Conservation (phyloP, 1,140 invertebrate genomes). For the Euschistus heros region DNA sequence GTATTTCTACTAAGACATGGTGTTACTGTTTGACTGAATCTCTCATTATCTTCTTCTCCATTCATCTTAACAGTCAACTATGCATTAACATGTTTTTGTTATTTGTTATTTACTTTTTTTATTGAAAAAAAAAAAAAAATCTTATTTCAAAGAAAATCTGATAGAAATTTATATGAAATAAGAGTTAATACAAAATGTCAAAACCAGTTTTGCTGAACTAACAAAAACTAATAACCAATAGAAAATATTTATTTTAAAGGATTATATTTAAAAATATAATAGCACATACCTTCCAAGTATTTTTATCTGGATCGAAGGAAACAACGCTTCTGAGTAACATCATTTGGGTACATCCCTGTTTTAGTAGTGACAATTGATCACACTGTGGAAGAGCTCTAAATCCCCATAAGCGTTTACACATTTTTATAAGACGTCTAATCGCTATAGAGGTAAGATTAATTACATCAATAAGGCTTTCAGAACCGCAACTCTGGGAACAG, state of each 20-base stretch:
- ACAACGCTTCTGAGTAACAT: conserved; percentile 81
- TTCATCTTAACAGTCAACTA: too few relatives aligned
- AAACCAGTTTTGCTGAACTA: too few relatives aligned
- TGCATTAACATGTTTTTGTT: too few relatives aligned
- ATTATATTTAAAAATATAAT: conserved; percentile 21
- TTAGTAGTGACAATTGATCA: conserved; percentile 79
- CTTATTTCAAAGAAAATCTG: too few relatives aligned
- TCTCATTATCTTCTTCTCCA: too few relatives aligned
- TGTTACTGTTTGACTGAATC: too few relatives aligned
- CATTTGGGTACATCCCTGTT: conserved; percentile 84
- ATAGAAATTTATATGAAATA: too few relatives aligned
- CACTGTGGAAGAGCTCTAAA: conserved; percentile 86
- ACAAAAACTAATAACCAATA: too few relatives aligned
- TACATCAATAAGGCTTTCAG: conserved; percentile 66
- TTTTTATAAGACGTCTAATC: conserved; percentile 79
- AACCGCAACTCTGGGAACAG: conserved; percentile 40
- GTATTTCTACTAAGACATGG: too few relatives aligned
- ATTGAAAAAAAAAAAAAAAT: too few relatives aligned
- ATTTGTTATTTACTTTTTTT: too few relatives aligned
- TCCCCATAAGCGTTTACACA: conserved; percentile 78
- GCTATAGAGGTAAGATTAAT: conserved; percentile 85
- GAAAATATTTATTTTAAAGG: neutral
- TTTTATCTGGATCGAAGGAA: conserved; percentile 73
- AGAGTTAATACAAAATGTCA: too few relatives aligned
- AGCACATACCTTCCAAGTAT: conserved; percentile 62